Evolutionary conservation across 2,113 vertebrate species (phyloP).

Genomic region (Lagopus leucura): DNA sequence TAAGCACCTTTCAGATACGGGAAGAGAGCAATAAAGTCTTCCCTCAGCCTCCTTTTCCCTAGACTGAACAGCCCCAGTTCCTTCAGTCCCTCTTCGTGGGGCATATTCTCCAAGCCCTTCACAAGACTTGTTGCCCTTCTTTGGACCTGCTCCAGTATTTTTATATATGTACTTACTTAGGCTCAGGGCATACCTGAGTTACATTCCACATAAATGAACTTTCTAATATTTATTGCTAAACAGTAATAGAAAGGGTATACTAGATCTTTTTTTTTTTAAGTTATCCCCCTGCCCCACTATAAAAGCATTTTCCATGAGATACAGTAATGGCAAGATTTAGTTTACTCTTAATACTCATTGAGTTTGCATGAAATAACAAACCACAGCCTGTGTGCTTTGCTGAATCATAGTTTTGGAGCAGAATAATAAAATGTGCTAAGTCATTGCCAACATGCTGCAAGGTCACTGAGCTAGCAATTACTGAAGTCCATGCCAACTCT

Average conservation of each 20-base stretch:
- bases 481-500: not conserved
- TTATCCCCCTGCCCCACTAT: not conserved
- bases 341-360: not conserved
- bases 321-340: not conserved
- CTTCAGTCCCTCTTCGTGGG: no score
- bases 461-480: not conserved
- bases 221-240: not conserved
- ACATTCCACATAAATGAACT: not conserved
- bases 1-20: no score
- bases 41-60: no score
- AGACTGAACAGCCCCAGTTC: no score
- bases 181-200: not conserved
- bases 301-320: not conserved
- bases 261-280: not conserved
- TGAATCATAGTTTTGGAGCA: constrained; percentile 15
- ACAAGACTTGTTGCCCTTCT: no score
- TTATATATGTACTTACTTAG: not conserved
- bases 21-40: no score
- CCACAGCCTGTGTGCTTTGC: not conserved
- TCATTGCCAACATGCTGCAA: not conserved
- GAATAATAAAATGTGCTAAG: not conserved
- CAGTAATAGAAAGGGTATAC: not conserved
- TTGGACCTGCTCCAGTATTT: no score
- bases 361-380: not conserved
- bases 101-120: no score